These are phyloP conservation scores for Astropecten irregularis DNA, from an alignment of 53 echinoderm and acorn worm genomes.

Conservation along the genomic window DNA sequence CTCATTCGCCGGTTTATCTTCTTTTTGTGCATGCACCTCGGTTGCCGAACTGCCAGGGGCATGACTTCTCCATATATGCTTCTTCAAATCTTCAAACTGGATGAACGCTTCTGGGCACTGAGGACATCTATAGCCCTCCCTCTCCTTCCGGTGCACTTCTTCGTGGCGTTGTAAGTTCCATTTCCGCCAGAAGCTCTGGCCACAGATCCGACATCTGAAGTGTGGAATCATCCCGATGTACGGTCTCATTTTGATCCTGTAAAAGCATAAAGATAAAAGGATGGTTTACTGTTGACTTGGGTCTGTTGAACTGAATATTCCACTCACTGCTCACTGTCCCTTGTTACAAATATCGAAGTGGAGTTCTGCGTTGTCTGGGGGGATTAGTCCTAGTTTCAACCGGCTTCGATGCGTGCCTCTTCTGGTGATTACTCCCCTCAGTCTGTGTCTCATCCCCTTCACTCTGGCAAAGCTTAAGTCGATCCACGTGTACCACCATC, in stretches of 20 bases:
- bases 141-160: neutral
- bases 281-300: no score
- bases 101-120: no score
- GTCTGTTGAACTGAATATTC: no score
- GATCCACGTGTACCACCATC: conserved; percentile 62
- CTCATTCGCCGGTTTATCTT: no score
- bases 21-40: no score
- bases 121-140: neutral
- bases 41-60: neutral
- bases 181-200: no score
- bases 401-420: no score
- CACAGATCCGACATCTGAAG: neutral
- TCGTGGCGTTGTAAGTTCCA: neutral
- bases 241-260: neutral
- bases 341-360: neutral
- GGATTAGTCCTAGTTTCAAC: no score
- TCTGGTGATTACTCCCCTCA: no score
- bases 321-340: no score
- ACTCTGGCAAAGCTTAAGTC: conserved; percentile 50
- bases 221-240: neutral
- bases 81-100: no score
- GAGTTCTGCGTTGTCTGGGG: neutral
- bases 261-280: neutral
- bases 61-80: neutral
- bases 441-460: neutral